Conservation (phyloP, 1,140 invertebrate genomes). For the Condylostylus longicornis region DNA sequence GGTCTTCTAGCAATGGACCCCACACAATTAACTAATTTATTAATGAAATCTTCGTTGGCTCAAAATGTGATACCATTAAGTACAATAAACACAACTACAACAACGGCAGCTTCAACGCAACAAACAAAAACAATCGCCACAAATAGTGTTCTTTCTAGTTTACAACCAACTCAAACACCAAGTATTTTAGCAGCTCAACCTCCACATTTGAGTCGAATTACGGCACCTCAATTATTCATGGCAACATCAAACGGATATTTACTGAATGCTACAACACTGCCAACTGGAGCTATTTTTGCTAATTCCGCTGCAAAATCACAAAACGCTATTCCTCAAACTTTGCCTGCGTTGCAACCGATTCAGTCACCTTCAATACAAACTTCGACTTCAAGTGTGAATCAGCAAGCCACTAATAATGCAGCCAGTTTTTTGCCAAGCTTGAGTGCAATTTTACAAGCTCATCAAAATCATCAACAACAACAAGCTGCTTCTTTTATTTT, state of each 20-base stretch:
- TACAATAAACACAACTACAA: conserved; percentile 16
- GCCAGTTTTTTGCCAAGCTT: conserved; percentile 14
- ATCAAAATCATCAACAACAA: conserved; percentile 8
- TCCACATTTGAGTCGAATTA: no score
- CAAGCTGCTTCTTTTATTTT: conserved; percentile 6
- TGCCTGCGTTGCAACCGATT: conserved; percentile 25
- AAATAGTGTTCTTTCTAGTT: no score
- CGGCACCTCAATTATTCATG: conserved; percentile 22
- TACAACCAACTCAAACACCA: conserved; percentile 15
- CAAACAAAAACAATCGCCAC: conserved; percentile 17
- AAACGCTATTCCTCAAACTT: conserved; percentile 5
- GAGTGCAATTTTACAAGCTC: conserved; percentile 25
- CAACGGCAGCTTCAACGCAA: conserved; percentile 19
- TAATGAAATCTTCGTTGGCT: neutral
- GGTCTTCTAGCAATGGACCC: conserved; percentile 22
- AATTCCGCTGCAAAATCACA: neutral
- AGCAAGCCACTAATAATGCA: no score
- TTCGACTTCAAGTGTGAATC: no score
- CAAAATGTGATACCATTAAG: no score
- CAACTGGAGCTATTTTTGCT: conserved; percentile 10
- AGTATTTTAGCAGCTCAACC: no score
- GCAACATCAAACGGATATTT: conserved; percentile 24
- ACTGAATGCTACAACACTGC: conserved; percentile 24
- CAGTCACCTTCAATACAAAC: conserved; percentile 2
- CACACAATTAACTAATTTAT: conserved; percentile 20